These are phyloP conservation scores for Candoia aspera DNA, from an alignment of 2,113 vertebrate species.

Conservation along the genomic window DNA sequence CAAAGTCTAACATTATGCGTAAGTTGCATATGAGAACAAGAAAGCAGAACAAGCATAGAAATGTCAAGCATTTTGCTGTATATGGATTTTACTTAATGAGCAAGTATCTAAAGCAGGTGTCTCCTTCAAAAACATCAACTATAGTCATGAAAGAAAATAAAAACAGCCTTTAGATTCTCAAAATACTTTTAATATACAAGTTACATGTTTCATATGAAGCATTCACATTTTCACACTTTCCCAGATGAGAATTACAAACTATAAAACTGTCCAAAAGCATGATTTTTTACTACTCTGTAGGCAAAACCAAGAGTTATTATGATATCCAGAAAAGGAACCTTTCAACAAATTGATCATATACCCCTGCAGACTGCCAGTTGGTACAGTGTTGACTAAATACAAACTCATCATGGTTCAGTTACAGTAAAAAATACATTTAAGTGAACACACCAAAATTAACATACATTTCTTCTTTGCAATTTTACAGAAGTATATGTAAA, in stretches of 20 bases:
- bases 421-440: conserved; percentile 34
- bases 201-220: conserved; percentile 50
- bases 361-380: background rate
- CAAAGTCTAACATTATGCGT: background rate
- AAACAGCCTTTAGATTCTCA: conserved; percentile 62
- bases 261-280: conserved; percentile 45
- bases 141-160: conserved; percentile 49
- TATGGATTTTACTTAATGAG: background rate
- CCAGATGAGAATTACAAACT: conserved; percentile 40
- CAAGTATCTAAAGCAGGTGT: background rate
- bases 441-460: conserved; percentile 17
- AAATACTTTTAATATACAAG: conserved; percentile 62
- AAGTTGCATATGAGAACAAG: background rate
- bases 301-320: conserved; percentile 39
- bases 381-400: conserved; percentile 12
- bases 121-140: background rate
- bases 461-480: conserved; percentile 33
- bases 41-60: background rate
- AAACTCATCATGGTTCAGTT: conserved; percentile 41
- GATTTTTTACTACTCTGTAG: conserved; percentile 30
- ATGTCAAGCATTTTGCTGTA: background rate
- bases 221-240: conserved; percentile 52
- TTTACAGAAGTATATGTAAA: conserved; percentile 43
- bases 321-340: conserved; percentile 24
- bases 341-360: conserved; percentile 37